A percentile compares a stretch with the other conserved stretches of the same genome.
Evolutionary conservation across 2,797 vertebrate species (phyloP).

Genomic region (Phrynocephalus guinanensis): DNA sequence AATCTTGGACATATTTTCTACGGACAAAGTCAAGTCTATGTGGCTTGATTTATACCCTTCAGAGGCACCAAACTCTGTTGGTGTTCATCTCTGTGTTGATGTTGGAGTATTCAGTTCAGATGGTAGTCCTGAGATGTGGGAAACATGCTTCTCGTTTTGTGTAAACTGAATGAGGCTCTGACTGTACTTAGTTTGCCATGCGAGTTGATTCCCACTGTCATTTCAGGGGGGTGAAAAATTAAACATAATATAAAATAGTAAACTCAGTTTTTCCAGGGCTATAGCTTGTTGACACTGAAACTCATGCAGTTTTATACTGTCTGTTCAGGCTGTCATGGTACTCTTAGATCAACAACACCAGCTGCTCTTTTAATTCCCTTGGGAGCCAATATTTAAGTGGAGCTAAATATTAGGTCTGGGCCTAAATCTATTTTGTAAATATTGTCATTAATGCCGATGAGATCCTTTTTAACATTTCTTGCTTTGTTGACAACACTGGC

Average conservation of each 20-base stretch:
- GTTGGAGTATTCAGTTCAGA: conserved; percentile 45
- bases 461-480: conserved; percentile 70
- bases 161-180: conserved; percentile 34
- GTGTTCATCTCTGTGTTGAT: conserved; percentile 10
- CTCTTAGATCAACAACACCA: conserved; percentile 80
- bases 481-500: conserved; percentile 64
- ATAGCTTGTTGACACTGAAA: conserved; percentile 76
- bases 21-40: conserved; percentile 13
- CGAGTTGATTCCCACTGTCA: conserved; percentile 62
- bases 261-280: conserved; percentile 68
- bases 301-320: conserved; percentile 68
- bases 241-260: conserved; percentile 72
- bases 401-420: conserved; percentile 85
- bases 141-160: conserved; percentile 45
- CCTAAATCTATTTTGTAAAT: conserved; percentile 80
- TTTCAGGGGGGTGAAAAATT: conserved; percentile 61
- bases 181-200: conserved; percentile 71
- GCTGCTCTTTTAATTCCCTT: conserved; percentile 78
- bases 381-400: conserved; percentile 82
- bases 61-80: conserved; percentile 2
- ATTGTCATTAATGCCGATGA: conserved; percentile 73
- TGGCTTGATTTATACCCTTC: neutral
- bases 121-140: conserved; percentile 42
- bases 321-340: conserved; percentile 68
- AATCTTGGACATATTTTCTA: neutral